These are phyloP conservation scores for Cyprinodon tularosa DNA, from an alignment of 2,113 vertebrate genomes.

Conservation along the genomic window DNA sequence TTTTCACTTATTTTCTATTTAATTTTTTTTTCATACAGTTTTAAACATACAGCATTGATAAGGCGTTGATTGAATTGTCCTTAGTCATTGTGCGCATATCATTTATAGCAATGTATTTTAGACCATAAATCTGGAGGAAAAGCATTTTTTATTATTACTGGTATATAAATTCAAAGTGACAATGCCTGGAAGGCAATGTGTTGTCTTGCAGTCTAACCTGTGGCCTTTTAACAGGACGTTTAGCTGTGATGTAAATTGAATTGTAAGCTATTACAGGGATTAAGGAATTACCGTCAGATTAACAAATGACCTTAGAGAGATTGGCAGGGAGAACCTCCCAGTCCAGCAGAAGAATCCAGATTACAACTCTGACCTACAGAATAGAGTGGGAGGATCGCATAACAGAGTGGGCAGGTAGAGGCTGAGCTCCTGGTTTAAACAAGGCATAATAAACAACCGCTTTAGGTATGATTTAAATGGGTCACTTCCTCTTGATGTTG, in stretches of 20 bases:
- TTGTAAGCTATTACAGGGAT: slow-evolving; percentile 63
- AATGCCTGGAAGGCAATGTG: slow-evolving; percentile 15
- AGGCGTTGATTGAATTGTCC: slow-evolving; percentile 67
- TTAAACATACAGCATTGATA: slow-evolving; percentile 54
- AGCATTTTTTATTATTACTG: not conserved
- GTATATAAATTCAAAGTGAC: slow-evolving; percentile 5
- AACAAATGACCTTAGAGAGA: slow-evolving; percentile 58
- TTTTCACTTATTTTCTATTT: not conserved
- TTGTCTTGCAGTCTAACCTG: slow-evolving; percentile 39
- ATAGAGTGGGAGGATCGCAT: slow-evolving; percentile 37
- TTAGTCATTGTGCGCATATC: slow-evolving; percentile 32
- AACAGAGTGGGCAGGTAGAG: slow-evolving; percentile 14
- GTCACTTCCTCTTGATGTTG: slow-evolving; percentile 20
- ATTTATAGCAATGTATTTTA: slow-evolving; percentile 36
- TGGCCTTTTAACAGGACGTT: slow-evolving; percentile 54
- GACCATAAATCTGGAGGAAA: slow-evolving; percentile 20
- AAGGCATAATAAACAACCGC: not conserved
- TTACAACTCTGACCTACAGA: slow-evolving; percentile 56
- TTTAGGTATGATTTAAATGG: slow-evolving; percentile 8
- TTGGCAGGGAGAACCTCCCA: slow-evolving; percentile 47
- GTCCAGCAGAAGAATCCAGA: slow-evolving; percentile 54
- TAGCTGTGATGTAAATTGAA: slow-evolving; percentile 58
- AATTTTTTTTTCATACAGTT: slow-evolving; percentile 17
- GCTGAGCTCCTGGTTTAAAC: slow-evolving; percentile 10
- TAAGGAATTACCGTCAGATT: slow-evolving; percentile 75